Conservation (phyloP, 2,797 vertebrate species). For the Peromyscus eremicus region DNA sequence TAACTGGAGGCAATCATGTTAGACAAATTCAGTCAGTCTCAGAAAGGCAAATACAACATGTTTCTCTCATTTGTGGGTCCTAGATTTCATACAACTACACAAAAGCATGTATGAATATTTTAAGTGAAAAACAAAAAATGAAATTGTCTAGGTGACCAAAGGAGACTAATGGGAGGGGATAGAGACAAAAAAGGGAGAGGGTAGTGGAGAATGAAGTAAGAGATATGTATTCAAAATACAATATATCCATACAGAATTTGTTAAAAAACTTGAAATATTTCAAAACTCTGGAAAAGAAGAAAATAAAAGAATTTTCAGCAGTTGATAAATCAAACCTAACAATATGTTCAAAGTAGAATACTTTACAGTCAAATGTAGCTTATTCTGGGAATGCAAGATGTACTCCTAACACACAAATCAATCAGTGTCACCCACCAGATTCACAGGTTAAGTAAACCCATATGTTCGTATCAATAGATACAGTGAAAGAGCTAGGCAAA, state of each 20-base stretch:
- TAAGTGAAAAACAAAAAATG: not conserved
- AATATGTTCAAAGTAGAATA: not conserved
- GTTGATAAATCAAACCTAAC: conserved; percentile 9
- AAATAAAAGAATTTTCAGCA: not conserved
- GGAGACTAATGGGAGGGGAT: not conserved
- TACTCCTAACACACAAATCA: not conserved
- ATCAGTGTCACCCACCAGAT: not conserved
- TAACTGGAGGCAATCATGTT: not conserved
- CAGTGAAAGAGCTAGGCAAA: not conserved
- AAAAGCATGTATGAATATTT: not conserved
- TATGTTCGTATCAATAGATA: not conserved
- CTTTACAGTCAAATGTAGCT: not conserved
- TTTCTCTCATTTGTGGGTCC: not conserved
- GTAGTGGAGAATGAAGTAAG: no score
- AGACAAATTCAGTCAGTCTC: not conserved
- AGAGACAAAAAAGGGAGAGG: not conserved
- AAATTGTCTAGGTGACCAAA: not conserved
- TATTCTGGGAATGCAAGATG: not conserved
- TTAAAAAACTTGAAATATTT: not conserved
- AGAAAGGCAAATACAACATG: not conserved
- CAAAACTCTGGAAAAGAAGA: not conserved
- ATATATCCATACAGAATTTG: not conserved
- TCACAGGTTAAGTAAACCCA: not conserved
- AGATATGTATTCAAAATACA: not conserved
- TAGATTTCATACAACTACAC: not conserved